Conservation (phyloP, 1,140 invertebrate species). For the Diuraphis noxia region DNA sequence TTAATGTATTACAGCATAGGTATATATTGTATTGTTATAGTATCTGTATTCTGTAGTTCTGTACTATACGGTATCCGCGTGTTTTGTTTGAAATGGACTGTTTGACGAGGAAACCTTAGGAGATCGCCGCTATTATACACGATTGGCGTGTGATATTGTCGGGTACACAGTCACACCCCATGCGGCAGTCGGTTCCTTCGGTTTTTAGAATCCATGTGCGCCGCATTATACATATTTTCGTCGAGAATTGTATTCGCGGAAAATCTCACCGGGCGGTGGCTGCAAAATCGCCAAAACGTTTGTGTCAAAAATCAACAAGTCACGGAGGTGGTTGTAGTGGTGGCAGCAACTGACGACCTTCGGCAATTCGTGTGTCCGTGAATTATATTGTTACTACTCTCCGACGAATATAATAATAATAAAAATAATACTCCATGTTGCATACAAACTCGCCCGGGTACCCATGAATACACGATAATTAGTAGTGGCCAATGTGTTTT, state of each 20-base stretch:
- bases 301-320: slow-evolving; percentile 37
- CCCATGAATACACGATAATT: background rate
- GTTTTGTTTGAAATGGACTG: background rate
- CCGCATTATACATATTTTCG: background rate
- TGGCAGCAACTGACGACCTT: background rate
- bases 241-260: background rate
- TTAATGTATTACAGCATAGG: background rate
- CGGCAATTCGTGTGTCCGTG: background rate
- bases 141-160: background rate
- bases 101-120: background rate
- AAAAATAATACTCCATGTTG: background rate
- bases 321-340: background rate
- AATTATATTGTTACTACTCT: background rate
- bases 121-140: background rate
- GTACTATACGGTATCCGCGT: background rate
- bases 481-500: background rate
- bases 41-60: too few species aligned
- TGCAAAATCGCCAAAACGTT: background rate
- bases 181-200: background rate
- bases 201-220: background rate
- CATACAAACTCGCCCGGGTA: background rate
- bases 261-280: background rate
- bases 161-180: background rate
- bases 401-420: slow-evolving; percentile 1
- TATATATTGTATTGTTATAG: background rate